Evolutionary conservation across 2,888 invertebrate species (phyloP).

Genomic region (Vanessa cardui): DNA sequence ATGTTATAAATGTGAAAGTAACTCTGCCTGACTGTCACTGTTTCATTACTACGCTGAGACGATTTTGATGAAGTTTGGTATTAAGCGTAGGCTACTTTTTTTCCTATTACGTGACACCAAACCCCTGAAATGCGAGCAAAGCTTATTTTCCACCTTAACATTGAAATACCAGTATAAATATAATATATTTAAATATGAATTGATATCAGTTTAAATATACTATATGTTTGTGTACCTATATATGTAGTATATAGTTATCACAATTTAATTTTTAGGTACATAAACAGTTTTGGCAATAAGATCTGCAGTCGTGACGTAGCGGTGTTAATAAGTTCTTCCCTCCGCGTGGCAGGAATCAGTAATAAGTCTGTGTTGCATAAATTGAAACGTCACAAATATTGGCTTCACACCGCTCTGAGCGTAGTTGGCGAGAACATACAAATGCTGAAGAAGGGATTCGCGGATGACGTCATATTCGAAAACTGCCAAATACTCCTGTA

Average conservation of each 20-base stretch:
- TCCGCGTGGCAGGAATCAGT: conserved; percentile 41
- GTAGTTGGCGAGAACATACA: conserved; percentile 83
- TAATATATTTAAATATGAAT: too few relatives aligned
- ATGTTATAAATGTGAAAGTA: too few relatives aligned
- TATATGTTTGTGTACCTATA: too few relatives aligned
- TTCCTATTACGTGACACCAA: too few relatives aligned
- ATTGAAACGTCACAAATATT: conserved; percentile 84
- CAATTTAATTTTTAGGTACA: conserved; percentile 67
- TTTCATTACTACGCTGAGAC: too few relatives aligned
- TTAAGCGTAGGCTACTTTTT: too few relatives aligned
- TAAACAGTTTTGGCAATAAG: conserved; percentile 81
- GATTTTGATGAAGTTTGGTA: too few relatives aligned
- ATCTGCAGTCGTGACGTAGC: conserved; percentile 68
- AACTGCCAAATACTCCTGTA: conserved; percentile 87
- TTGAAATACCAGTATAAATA: too few relatives aligned
- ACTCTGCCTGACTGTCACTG: too few relatives aligned
- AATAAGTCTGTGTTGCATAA: conserved; percentile 48
- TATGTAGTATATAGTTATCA: background rate
- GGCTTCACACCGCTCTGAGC: conserved; percentile 83
- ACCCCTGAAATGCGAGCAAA: too few relatives aligned
- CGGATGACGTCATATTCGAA: conserved; percentile 77
- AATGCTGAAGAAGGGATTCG: conserved; percentile 80
- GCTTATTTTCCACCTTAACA: too few relatives aligned
- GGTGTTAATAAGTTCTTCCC: conserved; percentile 59
- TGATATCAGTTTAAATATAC: background rate